Evolutionary conservation across 1,140 invertebrate species (phyloP).

Genomic region (Solen grandis): DNA sequence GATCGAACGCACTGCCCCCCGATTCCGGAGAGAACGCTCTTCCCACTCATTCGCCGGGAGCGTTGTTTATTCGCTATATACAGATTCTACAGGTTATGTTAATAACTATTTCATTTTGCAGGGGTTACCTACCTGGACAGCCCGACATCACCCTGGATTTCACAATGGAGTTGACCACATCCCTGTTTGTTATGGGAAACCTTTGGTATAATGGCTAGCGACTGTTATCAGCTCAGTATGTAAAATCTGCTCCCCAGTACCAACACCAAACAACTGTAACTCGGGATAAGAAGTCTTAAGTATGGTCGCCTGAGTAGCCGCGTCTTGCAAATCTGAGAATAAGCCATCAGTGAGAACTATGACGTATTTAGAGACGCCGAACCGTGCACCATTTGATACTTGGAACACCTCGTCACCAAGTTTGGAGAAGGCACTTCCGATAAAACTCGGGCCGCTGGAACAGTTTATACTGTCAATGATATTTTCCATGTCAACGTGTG

Average conservation of each 20-base stretch:
- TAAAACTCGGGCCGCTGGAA: conserved; percentile 10
- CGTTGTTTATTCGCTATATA: too few species aligned
- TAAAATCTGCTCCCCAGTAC: neutral
- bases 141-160: neutral
- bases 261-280: neutral
- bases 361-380: neutral
- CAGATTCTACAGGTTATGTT: too few species aligned
- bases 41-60: too few species aligned
- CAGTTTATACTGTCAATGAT: neutral
- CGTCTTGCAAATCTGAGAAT: neutral
- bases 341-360: neutral
- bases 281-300: neutral
- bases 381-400: neutral
- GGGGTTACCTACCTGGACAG: conserved; percentile 1
- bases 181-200: neutral
- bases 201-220: conserved; percentile 1
- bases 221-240: conserved; percentile 3
- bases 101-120: too few species aligned
- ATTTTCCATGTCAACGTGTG: too few species aligned
- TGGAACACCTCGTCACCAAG: neutral
- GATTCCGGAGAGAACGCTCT: too few species aligned
- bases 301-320: neutral
- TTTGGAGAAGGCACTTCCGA: neutral
- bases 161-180: conserved; percentile 1
- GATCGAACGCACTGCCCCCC: too few species aligned